Evolutionary conservation across 2,113 vertebrate genomes (phyloP).

Genomic region (Vulpes lagopus): DNA sequence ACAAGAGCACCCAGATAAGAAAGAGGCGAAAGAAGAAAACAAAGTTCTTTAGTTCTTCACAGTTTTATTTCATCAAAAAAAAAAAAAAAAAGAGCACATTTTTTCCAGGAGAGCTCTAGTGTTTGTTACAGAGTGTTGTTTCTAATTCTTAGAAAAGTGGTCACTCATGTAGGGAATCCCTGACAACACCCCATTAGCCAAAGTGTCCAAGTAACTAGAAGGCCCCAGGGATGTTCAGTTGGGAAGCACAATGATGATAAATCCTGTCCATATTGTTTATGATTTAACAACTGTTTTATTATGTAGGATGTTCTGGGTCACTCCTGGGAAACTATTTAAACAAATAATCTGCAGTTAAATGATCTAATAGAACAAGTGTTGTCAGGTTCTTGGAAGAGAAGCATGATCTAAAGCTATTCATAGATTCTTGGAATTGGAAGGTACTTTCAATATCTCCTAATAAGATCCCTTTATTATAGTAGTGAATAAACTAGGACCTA

Average conservation of each 20-base stretch:
- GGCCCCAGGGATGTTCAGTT: conserved; percentile 64
- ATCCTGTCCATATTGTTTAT: conserved; percentile 72
- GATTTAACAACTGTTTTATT: conserved; percentile 80
- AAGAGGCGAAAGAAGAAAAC: not conserved
- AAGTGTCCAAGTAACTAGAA: conserved; percentile 62
- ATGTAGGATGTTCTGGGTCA: conserved; percentile 75
- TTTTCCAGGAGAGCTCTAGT: conserved; percentile 20
- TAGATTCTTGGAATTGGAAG: conserved; percentile 66
- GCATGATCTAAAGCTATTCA: conserved; percentile 69
- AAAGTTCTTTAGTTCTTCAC: conserved; percentile 33
- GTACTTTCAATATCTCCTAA: conserved; percentile 42
- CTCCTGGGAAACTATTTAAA: conserved; percentile 81
- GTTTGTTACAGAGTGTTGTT: conserved; percentile 53
- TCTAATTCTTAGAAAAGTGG: conserved; percentile 68
- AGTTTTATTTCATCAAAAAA: not conserved
- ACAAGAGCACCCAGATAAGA: conserved; percentile 17
- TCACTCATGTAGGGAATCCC: conserved; percentile 68
- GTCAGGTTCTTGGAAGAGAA: conserved; percentile 78
- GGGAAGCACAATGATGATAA: conserved; percentile 65
- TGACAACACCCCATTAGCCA: conserved; percentile 72
- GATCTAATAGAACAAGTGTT: conserved; percentile 80
- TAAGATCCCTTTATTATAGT: conserved; percentile 49
- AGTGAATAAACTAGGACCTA: not conserved
- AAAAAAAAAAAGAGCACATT: not conserved
- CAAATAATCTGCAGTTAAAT: conserved; percentile 78